A percentile compares a stretch with the other conserved stretches of the same genome.
Evolutionary conservation across 30 jellyfish, hydroid and myxozoan genomes (phyloP).

Genomic region (Calvadosia cruxmelitensis): DNA sequence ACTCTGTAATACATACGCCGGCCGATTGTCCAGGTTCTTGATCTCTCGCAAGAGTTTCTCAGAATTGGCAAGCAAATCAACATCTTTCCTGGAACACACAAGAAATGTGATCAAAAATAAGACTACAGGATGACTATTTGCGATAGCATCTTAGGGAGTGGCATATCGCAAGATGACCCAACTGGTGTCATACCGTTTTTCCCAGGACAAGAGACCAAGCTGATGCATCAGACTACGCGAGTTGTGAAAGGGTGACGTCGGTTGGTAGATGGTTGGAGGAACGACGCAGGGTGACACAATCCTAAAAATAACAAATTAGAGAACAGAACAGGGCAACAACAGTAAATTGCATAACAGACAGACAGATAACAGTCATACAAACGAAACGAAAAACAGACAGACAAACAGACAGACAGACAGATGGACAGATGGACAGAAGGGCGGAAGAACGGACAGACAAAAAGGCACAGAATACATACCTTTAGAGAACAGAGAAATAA

Average conservation of each 20-base stretch:
- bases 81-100: slow-evolving; percentile 33
- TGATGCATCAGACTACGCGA: slow-evolving; percentile 76
- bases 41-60: slow-evolving; percentile 71
- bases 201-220: slow-evolving; percentile 66
- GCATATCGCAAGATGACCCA: too few relatives aligned
- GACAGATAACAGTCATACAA: too few relatives aligned
- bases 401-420: not conserved
- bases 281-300: slow-evolving; percentile 37
- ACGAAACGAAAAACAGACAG: not conserved
- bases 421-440: too few relatives aligned
- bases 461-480: not conserved
- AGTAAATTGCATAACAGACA: too few relatives aligned
- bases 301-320: slow-evolving; percentile 36
- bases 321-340: too few relatives aligned
- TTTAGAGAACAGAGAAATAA: too few relatives aligned
- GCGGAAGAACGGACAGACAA: not conserved
- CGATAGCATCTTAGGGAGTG: too few relatives aligned
- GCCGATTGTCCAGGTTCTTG: slow-evolving; percentile 82
- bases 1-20: slow-evolving; percentile 80
- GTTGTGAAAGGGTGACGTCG: slow-evolving; percentile 53
- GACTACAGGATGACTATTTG: too few relatives aligned
- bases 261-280: slow-evolving; percentile 46
- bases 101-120: not conserved
- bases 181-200: slow-evolving; percentile 90
- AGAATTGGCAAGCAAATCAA: slow-evolving; percentile 54